Evolutionary conservation across 2,113 vertebrate species (phyloP), one percentile per base, ranked within the genome.

Genomic region (Prinia subflava): DNA sequence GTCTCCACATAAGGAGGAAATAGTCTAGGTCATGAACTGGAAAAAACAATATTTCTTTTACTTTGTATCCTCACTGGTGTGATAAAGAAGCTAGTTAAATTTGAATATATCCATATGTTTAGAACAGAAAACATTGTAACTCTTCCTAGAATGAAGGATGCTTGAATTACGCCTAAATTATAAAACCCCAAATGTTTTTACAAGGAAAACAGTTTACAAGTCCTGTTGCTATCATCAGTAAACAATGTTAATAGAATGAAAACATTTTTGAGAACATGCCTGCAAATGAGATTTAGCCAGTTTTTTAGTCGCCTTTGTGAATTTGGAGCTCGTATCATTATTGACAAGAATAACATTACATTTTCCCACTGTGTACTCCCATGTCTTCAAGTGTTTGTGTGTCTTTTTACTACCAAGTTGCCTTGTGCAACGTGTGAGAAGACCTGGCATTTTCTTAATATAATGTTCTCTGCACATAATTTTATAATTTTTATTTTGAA

Each of bases 11-110:
- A 70, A 80, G 56, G 24, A 89, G 81, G 93, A 96, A 92, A 91
- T 75, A 31, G 47, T 73, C 94, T 33, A 76, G 87, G 57, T 94
- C 84, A 87, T 53, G 74, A 95, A 94, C 74, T 79, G 50, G 57
- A 85, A 91, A 88, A 91, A 95, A 10, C 18, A 80, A 25, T n/a
- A 75, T 92, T 95, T 81, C 41, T 87, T 89, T 59, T 56, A 46
- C 80, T 64, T 90, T 80, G 11, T 73, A 76, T 67, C 16, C 84
- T 91, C 82, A 69, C 30, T 88, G 78, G 59, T 90, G 50, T 77
- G 50, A 87, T 87, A 89, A 92, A 95, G 35, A 67, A 73, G 17
- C 35, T 73, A 79, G 67, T 79, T 85, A 79, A 91, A 92, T 64
- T 69, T 73, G 16, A 80, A 90, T 76, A 62, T 31, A 92, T 56